Conservation (phyloP, 1,140 invertebrate genomes). For the Drosophila grimshawi region DNA sequence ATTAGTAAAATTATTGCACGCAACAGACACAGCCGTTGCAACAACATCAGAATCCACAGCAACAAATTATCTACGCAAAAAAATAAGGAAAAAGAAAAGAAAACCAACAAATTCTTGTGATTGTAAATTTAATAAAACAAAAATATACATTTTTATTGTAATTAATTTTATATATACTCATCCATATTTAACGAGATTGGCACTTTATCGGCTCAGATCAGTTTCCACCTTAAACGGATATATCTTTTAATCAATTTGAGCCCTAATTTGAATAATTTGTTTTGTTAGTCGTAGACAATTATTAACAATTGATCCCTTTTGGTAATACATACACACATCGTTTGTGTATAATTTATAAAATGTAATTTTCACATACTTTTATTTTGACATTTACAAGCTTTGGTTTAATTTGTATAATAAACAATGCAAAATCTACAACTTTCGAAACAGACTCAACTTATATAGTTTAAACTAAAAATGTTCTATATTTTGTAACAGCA, state of each 20-base stretch:
- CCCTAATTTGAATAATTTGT: slow-evolving; percentile 42
- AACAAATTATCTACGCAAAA: slow-evolving; percentile 54
- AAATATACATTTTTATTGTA: slow-evolving; percentile 66
- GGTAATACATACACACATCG: slow-evolving; percentile 40
- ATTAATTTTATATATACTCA: slow-evolving; percentile 55
- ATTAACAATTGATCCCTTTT: slow-evolving; percentile 54
- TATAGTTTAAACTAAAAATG: slow-evolving; percentile 31
- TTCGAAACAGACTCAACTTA: slow-evolving; percentile 1
- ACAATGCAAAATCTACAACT: slow-evolving; percentile 50
- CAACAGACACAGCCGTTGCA: slow-evolving; percentile 47
- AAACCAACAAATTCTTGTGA: slow-evolving; percentile 67
- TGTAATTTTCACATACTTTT: slow-evolving; percentile 47
- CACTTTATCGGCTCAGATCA: slow-evolving; percentile 41
- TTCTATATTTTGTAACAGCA: background rate
- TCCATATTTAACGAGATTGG: slow-evolving; percentile 41
- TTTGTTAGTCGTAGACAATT: slow-evolving; percentile 59
- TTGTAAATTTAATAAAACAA: slow-evolving; percentile 78
- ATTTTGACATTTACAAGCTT: slow-evolving; percentile 46
- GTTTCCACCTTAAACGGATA: slow-evolving; percentile 17
- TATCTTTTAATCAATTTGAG: slow-evolving; percentile 35
- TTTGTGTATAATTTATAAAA: slow-evolving; percentile 48
- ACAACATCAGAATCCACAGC: slow-evolving; percentile 44
- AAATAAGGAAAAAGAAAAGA: slow-evolving; percentile 14
- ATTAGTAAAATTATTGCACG: slow-evolving; percentile 75
- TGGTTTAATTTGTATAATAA: slow-evolving; percentile 66